Evolutionary conservation across 2,888 invertebrate genomes (phyloP), one percentile per base, ranked within the genome.

Genomic region (Tanypteryx hageni): DNA sequence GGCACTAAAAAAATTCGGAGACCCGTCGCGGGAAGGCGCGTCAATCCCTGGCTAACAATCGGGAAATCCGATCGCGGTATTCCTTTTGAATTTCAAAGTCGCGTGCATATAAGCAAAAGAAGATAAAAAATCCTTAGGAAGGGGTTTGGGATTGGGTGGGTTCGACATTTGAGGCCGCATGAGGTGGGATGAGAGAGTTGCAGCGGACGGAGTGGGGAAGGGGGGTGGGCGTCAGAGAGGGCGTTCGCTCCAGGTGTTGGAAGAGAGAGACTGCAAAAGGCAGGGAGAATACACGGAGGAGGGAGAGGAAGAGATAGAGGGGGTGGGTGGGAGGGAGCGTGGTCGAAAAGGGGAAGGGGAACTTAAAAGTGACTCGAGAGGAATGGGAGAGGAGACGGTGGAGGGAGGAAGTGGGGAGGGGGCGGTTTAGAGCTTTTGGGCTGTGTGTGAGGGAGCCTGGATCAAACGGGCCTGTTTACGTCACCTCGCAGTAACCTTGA

Each of bases 381-480:
- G 13, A 76, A 13, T 76, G 27, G 22, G 22, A n/a, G 76, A 76
- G 13, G 14, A 27, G n/a, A 76, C n/a, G 18, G 22, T n/a, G 2
- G 76, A n/a, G 76, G 76, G 76, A 13, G 27, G 76, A 14, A 22
- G 59, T 7, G 16, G 58, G 10, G 22, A 9, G 3, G 85, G 85
- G 13, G 22, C 16, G 16, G 13, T n/a, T 61, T n/a, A 68, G 92
- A 5, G 59, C 92, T 68, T 61, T 56, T 10, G 61, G 59, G 92
- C 22, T 44, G 44, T 44, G 44, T 44, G 44, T 44, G 44, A 16
- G 68, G 44, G 68, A 56, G 89, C 27, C 76, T 56, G 89, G n/a
- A 56, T 89, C 76, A 56, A 68, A 82, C 89, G 86, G 86, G 56
- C 64, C 92, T 64, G 92, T 61, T 89, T 84, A 92, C 92, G 92